Evolutionary conservation across 2,797 vertebrate genomes (phyloP).

Genomic region (Cyclura pinguis): DNA sequence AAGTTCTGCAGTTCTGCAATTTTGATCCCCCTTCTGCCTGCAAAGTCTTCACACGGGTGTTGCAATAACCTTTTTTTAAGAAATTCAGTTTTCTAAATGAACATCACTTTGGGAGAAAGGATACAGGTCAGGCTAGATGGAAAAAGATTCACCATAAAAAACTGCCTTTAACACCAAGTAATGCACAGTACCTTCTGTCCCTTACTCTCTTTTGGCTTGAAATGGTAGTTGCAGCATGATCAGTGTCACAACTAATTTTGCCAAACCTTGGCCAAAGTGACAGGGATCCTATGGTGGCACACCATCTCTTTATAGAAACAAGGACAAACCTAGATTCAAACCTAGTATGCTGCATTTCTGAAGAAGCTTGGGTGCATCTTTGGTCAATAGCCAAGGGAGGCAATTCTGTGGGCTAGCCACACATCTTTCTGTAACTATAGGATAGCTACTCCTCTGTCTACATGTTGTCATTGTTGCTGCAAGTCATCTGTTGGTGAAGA

Average conservation of each 20-base stretch:
- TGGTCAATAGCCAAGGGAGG: neutral
- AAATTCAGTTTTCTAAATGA: neutral
- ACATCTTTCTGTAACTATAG: neutral
- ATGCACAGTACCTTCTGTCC: neutral
- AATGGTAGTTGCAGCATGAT: too few relatives aligned
- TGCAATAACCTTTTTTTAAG: neutral
- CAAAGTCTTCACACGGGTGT: too few relatives aligned
- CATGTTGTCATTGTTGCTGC: neutral
- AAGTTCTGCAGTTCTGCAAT: too few relatives aligned
- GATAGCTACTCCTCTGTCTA: neutral
- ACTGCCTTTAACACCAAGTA: neutral
- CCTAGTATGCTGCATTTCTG: neutral
- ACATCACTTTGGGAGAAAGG: neutral
- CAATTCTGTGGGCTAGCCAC: neutral
- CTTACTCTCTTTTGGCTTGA: too few relatives aligned
- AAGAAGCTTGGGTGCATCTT: neutral
- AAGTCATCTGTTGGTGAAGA: neutral
- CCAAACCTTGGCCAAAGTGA: too few relatives aligned
- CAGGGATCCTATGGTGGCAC: too few relatives aligned
- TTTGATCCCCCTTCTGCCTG: too few relatives aligned
- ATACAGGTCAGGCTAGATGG: too few relatives aligned
- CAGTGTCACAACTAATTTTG: too few relatives aligned
- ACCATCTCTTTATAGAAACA: too few relatives aligned
- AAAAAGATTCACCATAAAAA: too few relatives aligned
- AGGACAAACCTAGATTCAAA: neutral